A percentile compares a stretch with the other conserved stretches of the same genome.
These are phyloP conservation scores for Brachyhypopomus occidentalis DNA, from an alignment of 2,113 vertebrate genomes.

Conservation along the genomic window DNA sequence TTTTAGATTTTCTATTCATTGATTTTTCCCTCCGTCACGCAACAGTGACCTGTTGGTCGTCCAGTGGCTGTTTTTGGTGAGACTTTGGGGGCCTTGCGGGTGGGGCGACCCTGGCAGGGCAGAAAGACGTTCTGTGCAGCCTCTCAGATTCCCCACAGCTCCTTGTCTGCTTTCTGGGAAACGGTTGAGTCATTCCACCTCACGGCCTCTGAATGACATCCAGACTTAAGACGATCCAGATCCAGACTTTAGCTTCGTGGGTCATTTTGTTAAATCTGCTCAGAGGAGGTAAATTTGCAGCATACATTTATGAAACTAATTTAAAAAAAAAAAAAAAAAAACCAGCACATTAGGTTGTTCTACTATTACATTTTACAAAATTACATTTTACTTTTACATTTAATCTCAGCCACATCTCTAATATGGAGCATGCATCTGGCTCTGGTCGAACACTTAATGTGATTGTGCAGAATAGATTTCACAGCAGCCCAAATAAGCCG, in stretches of 20 bases:
- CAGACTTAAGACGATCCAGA: too few species aligned
- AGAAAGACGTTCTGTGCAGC: conserved; percentile 40
- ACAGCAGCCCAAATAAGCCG: background rate
- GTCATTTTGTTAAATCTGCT: background rate
- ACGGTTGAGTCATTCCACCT: conserved; percentile 14
- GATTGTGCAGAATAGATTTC: background rate
- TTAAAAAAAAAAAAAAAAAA: too few species aligned
- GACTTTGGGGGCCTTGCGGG: background rate
- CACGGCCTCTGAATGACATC: background rate
- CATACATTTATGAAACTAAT: too few species aligned
- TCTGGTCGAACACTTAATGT: background rate
- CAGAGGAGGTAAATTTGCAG: too few species aligned
- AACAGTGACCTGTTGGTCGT: conserved; percentile 25
- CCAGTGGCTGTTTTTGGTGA: conserved; percentile 33
- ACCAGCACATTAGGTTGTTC: too few species aligned
- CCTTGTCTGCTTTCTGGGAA: conserved; percentile 17
- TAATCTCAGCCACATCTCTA: too few species aligned
- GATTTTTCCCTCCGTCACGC: conserved; percentile 17
- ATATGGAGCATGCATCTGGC: too few species aligned
- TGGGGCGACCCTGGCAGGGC: conserved; percentile 29
- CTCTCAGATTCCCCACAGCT: conserved; percentile 38
- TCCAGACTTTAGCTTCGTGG: too few species aligned
- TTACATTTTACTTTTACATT: too few species aligned
- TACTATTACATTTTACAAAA: too few species aligned
- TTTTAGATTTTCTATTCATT: conserved; percentile 50